Evolutionary conservation across 2,113 vertebrate genomes (phyloP).

Genomic region (Stictonetta naevosa): DNA sequence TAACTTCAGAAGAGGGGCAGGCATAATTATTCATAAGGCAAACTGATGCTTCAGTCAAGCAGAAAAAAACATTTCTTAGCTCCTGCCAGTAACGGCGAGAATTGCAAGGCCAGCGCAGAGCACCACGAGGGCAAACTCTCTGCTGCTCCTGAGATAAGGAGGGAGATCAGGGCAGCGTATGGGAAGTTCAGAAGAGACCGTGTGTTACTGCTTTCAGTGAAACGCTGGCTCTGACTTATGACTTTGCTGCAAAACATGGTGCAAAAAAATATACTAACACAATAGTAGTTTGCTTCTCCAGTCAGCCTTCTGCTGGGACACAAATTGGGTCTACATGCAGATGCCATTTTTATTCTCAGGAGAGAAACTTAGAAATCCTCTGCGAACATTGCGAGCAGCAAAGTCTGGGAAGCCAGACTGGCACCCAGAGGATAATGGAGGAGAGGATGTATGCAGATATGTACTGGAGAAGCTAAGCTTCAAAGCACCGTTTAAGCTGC

Average conservation of each 20-base stretch:
- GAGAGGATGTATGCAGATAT: rapidly evolving
- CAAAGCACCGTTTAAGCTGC: too few species aligned
- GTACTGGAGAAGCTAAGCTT: not conserved
- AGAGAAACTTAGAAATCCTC: rapidly evolving
- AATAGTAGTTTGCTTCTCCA: not conserved
- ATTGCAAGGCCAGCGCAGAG: not conserved
- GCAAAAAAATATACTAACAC: not conserved
- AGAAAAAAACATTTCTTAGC: not conserved
- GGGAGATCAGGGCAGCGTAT: not conserved
- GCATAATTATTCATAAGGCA: not conserved
- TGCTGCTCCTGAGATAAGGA: not conserved
- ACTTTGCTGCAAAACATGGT: not conserved
- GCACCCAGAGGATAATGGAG: not conserved
- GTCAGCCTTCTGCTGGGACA: not conserved
- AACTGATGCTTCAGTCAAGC: not conserved
- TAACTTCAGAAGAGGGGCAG: not conserved
- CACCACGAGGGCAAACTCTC: not conserved
- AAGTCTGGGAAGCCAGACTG: not conserved
- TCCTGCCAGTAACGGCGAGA: not conserved
- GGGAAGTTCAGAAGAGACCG: too few species aligned
- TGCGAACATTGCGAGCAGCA: not conserved
- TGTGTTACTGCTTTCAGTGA: not conserved
- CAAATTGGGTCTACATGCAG: not conserved
- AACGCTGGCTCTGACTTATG: not conserved
- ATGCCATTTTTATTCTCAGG: not conserved